Evolutionary conservation across 1,140 invertebrate genomes (phyloP).

Genomic region (Rhagoletis pomonella): DNA sequence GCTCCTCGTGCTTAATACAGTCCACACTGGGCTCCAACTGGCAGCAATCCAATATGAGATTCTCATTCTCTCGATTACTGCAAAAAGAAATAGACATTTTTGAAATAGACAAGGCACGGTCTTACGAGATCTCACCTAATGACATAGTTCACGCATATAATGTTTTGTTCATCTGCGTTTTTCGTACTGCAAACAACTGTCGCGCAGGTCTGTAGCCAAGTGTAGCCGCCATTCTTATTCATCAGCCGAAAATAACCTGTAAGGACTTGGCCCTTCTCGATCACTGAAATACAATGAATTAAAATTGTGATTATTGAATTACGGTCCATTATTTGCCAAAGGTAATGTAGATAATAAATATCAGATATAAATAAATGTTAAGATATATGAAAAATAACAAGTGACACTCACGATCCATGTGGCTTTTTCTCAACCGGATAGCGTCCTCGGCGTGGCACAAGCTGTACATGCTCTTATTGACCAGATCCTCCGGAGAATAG

Average conservation of each 20-base stretch:
- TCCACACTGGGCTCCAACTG: conserved; percentile 89
- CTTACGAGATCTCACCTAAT: conserved; percentile 63
- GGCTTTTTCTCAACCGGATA: conserved; percentile 92
- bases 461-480: conserved; percentile 94
- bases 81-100: not conserved
- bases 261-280: conserved; percentile 96
- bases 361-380: not conserved
- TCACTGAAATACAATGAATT: conserved; percentile 81
- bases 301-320: conserved; percentile 54
- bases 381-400: not conserved
- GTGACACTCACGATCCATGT: conserved; percentile 90
- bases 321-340: no score
- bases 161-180: conserved; percentile 96
- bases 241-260: conserved; percentile 96
- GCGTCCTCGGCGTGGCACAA: conserved; percentile 97
- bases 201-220: conserved; percentile 97
- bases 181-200: conserved; percentile 96
- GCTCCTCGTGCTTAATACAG: conserved; percentile 86
- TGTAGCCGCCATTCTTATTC: conserved; percentile 96
- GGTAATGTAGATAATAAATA: not conserved
- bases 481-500: conserved; percentile 94
- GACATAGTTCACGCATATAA: conserved; percentile 97
- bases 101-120: not conserved
- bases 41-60: conserved; percentile 93
- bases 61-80: conserved; percentile 92